A percentile compares a stretch with the other conserved stretches of the same genome.
These are phyloP conservation scores for Cynopterus brachyotis DNA, from an alignment of 2,113 vertebrate genomes.

Conservation along the genomic window DNA sequence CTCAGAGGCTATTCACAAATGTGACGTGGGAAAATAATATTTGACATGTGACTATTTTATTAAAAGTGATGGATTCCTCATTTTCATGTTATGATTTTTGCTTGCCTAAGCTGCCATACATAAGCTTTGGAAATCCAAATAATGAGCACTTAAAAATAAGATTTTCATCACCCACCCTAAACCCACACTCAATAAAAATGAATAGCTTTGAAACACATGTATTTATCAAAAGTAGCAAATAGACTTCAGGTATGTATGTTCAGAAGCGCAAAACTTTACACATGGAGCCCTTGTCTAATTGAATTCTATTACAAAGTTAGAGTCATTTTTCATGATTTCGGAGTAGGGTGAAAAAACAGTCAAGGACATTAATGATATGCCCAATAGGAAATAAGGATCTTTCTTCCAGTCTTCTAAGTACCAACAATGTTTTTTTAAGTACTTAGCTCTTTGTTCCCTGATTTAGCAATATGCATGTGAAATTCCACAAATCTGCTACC, in stretches of 20 bases:
- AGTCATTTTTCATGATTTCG: background rate
- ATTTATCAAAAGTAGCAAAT: background rate
- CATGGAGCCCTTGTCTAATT: background rate
- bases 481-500: background rate
- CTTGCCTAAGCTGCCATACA: background rate
- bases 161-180: background rate
- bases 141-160: background rate
- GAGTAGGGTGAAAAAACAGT: background rate
- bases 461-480: background rate
- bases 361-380: background rate
- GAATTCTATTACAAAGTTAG: background rate
- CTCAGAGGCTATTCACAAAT: background rate
- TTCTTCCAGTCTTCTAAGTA: background rate
- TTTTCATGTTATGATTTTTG: background rate
- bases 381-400: background rate
- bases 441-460: background rate
- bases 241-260: background rate
- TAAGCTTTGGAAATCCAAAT: background rate
- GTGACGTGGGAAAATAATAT: background rate
- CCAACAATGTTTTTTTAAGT: background rate
- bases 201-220: background rate
- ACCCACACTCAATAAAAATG: background rate
- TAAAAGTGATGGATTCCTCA: background rate
- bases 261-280: background rate
- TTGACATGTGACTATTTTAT: background rate